These are phyloP conservation scores for Microcebus jonahi DNA, from an alignment of 2,113 vertebrate genomes.

Conservation along the genomic window DNA sequence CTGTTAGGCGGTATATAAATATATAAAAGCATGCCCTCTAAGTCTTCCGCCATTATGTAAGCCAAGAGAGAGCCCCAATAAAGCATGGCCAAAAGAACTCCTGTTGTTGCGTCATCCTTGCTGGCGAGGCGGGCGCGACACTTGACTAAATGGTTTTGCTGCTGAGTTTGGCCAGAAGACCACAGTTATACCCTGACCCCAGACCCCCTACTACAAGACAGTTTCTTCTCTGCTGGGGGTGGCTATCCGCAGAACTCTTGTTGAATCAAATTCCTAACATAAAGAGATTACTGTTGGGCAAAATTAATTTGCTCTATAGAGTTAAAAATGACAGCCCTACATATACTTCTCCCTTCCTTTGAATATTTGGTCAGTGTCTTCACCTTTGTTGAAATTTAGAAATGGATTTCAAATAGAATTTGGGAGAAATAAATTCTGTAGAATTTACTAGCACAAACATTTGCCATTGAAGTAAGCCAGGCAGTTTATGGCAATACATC, in stretches of 20 bases:
- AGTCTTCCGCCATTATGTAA: no score
- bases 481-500: background rate
- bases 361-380: background rate
- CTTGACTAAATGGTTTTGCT: background rate
- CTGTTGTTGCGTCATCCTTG: no score
- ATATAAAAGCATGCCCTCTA: no score
- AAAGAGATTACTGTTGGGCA: background rate
- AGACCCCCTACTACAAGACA: background rate
- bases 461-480: background rate
- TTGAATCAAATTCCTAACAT: background rate
- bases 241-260: background rate
- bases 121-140: no score
- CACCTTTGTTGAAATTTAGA: conserved; percentile 23
- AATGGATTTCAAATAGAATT: conserved; percentile 10
- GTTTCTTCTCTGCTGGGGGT: background rate
- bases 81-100: no score
- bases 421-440: background rate
- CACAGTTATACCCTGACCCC: no score
- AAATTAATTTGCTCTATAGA: background rate
- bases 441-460: background rate
- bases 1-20: no score
- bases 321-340: background rate
- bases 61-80: no score
- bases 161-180: background rate
- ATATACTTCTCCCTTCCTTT: background rate